Evolutionary conservation across 2,113 vertebrate species (phyloP), one percentile per base, ranked within the genome.

Genomic region (Datnioides undecimradiatus): DNA sequence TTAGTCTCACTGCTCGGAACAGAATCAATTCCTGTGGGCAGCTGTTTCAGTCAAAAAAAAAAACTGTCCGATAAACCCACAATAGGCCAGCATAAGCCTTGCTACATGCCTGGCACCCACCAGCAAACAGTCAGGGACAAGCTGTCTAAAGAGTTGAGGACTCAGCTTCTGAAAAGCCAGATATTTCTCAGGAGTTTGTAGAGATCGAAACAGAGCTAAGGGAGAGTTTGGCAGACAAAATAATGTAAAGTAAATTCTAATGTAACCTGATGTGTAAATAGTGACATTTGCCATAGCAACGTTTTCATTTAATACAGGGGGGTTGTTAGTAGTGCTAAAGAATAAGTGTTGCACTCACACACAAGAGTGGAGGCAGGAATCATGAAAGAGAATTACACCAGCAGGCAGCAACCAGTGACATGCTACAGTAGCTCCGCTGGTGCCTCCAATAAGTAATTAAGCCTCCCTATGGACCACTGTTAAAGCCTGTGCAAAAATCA

Each of bases 401-500:
- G 45, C 52, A 31, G 29, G 25, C 51, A 13, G 58, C 8, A 16
- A 43, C 1, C 8, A 1, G 8, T 66, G 60, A 62, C 36, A 45
- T n/a, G 36, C 55, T 13, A 29, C 57, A 34, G 14, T 16, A 33
- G 46, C 21, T 34, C 19, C 23, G 31, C 17, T 19, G 27, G 51
- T 58, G 51, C 23, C 16, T 40, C 33, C 34, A 29, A 40, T 23
- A 16, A 43, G n/a, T 60, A 21, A 77, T 77, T 57, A 41, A 68
- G 27, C 48, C 62, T 36, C 60, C 46, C 43, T 17, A 45, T 19
- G 21, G 45, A 45, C 17, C 1, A 45, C 5, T 46, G 45, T 46
- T 8, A 46, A 46, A 19, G 9, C 19, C 45, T 46, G 43, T 45
- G 23, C n/a, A 51, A 51, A 27, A 25, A 29, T 16, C 23, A 25